Base-by-base conservation (phyloP, 2,888 invertebrate species). In the Odontothrips loti region DNA sequence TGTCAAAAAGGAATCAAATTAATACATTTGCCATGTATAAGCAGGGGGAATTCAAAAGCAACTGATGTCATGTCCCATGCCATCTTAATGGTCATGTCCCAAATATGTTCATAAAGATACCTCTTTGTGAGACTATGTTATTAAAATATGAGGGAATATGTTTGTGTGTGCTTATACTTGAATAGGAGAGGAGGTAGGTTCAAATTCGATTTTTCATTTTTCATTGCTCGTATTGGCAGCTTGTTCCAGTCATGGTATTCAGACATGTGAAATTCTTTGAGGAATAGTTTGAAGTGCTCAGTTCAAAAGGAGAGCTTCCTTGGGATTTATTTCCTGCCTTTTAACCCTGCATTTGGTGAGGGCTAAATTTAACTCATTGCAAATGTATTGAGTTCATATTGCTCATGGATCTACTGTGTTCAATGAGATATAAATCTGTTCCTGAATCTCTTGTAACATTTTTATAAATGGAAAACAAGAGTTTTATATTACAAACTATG, bases 361-460 rank as follows among this genome's bases (percentile, higher is more conserved):
- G 23, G 23, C n/a, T 75, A 75, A 75, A 75, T 75, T 27, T 58
- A 12, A 75, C 27, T n/a, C 58, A 58, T 10, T 17, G 58, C 34
- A 43, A 43, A 43, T 43, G 58, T 23, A 9, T 58, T 75, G 68
- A 75, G 27, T 27, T 58, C 23, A 23, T 12, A 75, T 75, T 27
- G 68, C 27, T 75, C 34, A 43, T 43, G 34, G 34, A 75, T 27
- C 68, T 75, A 12, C 11, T 27, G 27, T 75, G 68, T 75, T 12
- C 68, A 8, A 27, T 23, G 27, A 75, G 68, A 27, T 75, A 75
- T 27, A n/a, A 20, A 75, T 23, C 27, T 75, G 27, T 75, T 27
- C 68, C 27, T 75, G 68, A 75, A 75, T 75, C 27, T 75, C 68
- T 75, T 75, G 68, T 75, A 23, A 27, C 68, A 75, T 75, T 75